A percentile compares a stretch with the other conserved stretches of the same genome.
Evolutionary conservation across 1,140 invertebrate genomes (phyloP).

Genomic region (Diachasma alloeum): DNA sequence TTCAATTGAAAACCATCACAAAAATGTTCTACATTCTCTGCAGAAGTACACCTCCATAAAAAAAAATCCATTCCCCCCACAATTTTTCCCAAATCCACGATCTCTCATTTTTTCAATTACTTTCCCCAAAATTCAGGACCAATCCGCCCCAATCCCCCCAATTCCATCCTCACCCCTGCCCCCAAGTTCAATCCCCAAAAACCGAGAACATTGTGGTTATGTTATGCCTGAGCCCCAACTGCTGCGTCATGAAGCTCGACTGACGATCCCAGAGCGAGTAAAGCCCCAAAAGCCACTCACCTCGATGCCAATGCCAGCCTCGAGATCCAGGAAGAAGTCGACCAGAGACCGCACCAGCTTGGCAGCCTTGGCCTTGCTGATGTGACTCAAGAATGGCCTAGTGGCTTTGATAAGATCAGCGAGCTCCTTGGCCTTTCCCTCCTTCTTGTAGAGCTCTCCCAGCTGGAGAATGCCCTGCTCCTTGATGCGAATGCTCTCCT

Average conservation of each 20-base stretch:
- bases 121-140: no score
- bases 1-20: no score
- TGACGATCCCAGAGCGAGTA: not conserved
- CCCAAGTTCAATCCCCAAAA: no score
- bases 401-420: slow-evolving; percentile 93
- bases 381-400: slow-evolving; percentile 90
- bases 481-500: slow-evolving; percentile 86
- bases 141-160: no score
- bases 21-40: no score
- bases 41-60: no score
- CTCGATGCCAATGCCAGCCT: slow-evolving; percentile 91
- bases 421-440: slow-evolving; percentile 92
- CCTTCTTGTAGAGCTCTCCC: slow-evolving; percentile 89
- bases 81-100: no score
- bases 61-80: no score
- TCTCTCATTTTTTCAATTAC: no score
- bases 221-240: not conserved
- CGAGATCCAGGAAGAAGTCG: slow-evolving; percentile 97
- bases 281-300: slow-evolving; percentile 47
- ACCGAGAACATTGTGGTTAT: not conserved
- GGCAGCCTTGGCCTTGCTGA: slow-evolving; percentile 99
- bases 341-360: slow-evolving; percentile 96
- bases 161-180: no score
- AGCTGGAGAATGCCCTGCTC: slow-evolving; percentile 91
- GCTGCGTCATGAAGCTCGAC: not conserved